A percentile compares a stretch with the other conserved stretches of the same genome.
Conservation (phyloP, 2,797 vertebrate genomes). For the Propithecus deckenii region DNA sequence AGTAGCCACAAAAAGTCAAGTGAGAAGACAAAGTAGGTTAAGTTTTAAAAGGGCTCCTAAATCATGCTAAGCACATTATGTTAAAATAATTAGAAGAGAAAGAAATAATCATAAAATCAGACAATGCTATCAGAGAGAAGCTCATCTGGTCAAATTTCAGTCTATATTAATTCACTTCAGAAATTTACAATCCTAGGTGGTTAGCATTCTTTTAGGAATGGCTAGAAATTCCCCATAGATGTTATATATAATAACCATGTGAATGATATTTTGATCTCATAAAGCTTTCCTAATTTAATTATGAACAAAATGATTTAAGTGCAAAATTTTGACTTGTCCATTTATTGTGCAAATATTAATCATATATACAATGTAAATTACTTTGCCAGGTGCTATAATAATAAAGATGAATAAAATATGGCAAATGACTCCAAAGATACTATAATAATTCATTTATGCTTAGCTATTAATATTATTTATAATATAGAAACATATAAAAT, state of each 20-base stretch:
- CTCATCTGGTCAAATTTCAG: not conserved
- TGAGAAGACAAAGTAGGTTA: not conserved
- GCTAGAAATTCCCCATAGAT: not conserved
- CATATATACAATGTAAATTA: not conserved
- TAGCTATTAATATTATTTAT: not conserved
- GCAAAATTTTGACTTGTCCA: not conserved
- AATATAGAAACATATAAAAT: not conserved
- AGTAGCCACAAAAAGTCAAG: not conserved
- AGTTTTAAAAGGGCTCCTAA: not conserved
- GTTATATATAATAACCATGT: not conserved
- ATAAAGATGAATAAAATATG: not conserved
- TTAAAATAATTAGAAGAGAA: not conserved
- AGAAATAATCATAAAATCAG: not conserved
- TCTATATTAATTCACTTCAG: not conserved
- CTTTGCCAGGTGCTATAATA: not conserved
- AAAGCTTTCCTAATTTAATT: not conserved
- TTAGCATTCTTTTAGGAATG: not conserved
- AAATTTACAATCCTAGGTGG: not conserved
- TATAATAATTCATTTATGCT: not conserved
- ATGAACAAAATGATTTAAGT: not conserved
- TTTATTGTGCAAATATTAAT: not conserved
- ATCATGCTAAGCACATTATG: not conserved
- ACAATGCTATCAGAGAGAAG: not conserved
- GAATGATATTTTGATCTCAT: not conserved
- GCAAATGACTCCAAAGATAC: not conserved